These are phyloP conservation scores for Pampusana beccarii DNA, from an alignment of 2,113 vertebrate genomes.

Conservation along the genomic window DNA sequence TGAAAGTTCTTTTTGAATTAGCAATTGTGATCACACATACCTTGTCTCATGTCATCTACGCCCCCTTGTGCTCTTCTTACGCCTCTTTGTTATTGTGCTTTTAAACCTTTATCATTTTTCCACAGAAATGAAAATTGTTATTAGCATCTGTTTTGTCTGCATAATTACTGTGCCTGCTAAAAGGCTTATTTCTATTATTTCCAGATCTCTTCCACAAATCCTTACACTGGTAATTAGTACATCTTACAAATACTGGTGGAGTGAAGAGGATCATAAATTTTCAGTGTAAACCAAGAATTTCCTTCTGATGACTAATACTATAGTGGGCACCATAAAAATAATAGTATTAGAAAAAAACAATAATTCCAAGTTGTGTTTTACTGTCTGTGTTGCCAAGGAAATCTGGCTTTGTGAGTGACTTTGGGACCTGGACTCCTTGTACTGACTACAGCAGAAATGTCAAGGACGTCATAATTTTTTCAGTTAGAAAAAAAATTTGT, in stretches of 20 bases:
- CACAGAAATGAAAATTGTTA: conserved; percentile 49
- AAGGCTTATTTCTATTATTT: conserved; percentile 56
- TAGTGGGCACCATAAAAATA: neutral
- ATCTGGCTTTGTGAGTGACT: neutral
- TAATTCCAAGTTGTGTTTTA: neutral
- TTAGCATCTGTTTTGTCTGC: conserved; percentile 62
- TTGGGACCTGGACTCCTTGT: neutral
- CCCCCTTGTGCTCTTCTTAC: neutral
- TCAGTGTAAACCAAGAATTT: neutral
- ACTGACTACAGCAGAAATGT: neutral
- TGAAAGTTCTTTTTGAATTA: conserved; percentile 48
- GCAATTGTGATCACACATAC: conserved; percentile 43
- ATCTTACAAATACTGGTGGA: neutral
- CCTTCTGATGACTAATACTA: neutral
- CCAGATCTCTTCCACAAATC: conserved; percentile 16
- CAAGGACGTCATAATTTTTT: neutral
- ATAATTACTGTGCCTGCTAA: conserved; percentile 48
- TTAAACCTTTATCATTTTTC: conserved; percentile 56
- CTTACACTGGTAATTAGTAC: conserved; percentile 29
- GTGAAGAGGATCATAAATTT: conserved; percentile 1
- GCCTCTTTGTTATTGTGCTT: conserved; percentile 30
- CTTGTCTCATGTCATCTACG: neutral
- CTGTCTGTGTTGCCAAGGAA: neutral
- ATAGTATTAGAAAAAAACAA: neutral
- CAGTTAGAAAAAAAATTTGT: neutral